Evolutionary conservation across 2,797 vertebrate species (phyloP).

Genomic region (Caiman crocodilus): DNA sequence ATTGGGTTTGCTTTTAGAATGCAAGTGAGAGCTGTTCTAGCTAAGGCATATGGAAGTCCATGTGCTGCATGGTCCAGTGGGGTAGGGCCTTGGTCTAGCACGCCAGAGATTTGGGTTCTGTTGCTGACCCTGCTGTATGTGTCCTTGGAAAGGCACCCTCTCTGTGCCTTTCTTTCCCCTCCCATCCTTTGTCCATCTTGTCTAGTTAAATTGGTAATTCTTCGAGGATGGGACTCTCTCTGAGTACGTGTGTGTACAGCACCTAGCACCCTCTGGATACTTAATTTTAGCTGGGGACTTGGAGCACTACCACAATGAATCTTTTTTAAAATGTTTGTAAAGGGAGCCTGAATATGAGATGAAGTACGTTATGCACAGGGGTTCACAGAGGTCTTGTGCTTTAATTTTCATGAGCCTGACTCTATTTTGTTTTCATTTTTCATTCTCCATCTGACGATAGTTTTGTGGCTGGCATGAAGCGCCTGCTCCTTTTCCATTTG

Average conservation of each 20-base stretch:
- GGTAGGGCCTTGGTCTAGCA: neutral
- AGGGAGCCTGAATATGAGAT: too few species aligned
- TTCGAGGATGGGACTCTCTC: neutral
- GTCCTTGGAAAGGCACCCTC: neutral
- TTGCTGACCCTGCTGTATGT: neutral
- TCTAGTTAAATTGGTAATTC: rapidly evolving
- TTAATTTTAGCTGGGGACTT: neutral
- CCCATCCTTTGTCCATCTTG: rapidly evolving
- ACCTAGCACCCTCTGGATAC: neutral
- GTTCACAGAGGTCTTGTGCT: neutral
- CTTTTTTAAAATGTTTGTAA: too few species aligned
- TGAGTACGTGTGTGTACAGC: neutral
- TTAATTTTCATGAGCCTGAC: neutral
- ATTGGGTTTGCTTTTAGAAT: neutral
- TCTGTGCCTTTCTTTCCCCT: neutral
- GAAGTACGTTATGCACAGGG: neutral
- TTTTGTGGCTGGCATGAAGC: constrained; percentile 30
- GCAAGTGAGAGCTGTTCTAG: neutral
- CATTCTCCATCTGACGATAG: neutral
- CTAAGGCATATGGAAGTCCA: neutral
- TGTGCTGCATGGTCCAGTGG: neutral
- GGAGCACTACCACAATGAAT: neutral
- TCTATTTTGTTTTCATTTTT: constrained; percentile 7
- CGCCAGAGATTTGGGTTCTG: neutral
- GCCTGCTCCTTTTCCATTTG: neutral